phyloP scores from a whole-genome alignment of 2,888 invertebrate species.

The Drosophila anomalata region DNA sequence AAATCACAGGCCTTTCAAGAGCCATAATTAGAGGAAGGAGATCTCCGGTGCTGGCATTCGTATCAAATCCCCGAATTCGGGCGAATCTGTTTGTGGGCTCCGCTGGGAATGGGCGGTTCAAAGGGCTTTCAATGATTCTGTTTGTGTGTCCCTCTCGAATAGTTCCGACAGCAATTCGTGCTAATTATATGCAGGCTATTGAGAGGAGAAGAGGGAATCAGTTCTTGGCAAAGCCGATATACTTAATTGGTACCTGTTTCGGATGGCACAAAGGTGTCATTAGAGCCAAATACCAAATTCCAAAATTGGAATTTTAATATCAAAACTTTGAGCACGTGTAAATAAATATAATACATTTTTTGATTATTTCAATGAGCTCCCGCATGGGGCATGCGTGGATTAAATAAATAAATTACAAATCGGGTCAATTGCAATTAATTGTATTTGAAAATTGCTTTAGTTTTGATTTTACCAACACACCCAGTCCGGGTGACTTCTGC shows the following conservation, averaged over 20 bases:
- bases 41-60: not conserved
- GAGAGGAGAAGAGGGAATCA: not conserved
- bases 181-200: slow-evolving; percentile 23
- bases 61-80: slow-evolving; percentile 9
- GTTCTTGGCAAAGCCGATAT: slow-evolving; percentile 7
- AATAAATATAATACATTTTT: slow-evolving; percentile 18
- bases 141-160: slow-evolving; percentile 14
- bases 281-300: not conserved
- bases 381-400: slow-evolving; percentile 18
- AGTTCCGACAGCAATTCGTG: slow-evolving; percentile 6
- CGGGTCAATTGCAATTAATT: slow-evolving; percentile 71
- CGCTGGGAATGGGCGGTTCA: slow-evolving; percentile 15
- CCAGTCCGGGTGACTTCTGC: slow-evolving; percentile 15
- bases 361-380: slow-evolving; percentile 8
- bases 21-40: slow-evolving; percentile 4
- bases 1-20: slow-evolving; percentile 1
- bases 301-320: slow-evolving; percentile 29
- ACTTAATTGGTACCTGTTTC: slow-evolving; percentile 14
- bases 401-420: slow-evolving; percentile 59
- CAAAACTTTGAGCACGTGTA: slow-evolving; percentile 20
- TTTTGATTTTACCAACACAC: slow-evolving; percentile 53
- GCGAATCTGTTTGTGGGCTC: slow-evolving; percentile 2
- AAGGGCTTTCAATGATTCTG: slow-evolving; percentile 32
- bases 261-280: not conserved
- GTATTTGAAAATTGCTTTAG: slow-evolving; percentile 58